phyloP scores from a whole-genome alignment of 2,888 invertebrate genomes.

The Sesamia inferens region DNA sequence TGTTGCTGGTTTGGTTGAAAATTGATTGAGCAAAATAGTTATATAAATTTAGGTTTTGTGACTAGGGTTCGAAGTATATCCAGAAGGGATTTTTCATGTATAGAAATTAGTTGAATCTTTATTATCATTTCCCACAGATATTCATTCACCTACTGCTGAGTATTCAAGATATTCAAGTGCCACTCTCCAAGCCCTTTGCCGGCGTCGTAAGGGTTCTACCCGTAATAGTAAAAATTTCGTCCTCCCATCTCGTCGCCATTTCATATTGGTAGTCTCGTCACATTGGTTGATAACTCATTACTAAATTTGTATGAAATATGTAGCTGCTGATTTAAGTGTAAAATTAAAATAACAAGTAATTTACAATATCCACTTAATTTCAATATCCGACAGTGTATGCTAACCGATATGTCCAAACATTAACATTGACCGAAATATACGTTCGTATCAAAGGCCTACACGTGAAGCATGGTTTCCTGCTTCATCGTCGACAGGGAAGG shows the following conservation, averaged over 20 bases:
- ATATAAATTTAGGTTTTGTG: neutral
- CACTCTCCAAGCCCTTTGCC: neutral
- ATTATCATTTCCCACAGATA: neutral
- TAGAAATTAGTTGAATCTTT: neutral
- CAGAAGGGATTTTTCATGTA: neutral
- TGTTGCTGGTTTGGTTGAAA: neutral
- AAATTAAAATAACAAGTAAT: slow-evolving; percentile 3
- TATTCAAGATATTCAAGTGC: neutral
- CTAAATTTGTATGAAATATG: neutral
- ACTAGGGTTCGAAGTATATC: neutral
- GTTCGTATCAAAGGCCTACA: slow-evolving; percentile 21
- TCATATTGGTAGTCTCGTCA: neutral
- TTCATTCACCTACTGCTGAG: neutral
- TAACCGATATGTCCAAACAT: slow-evolving; percentile 21
- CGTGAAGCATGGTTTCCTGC: slow-evolving; percentile 41
- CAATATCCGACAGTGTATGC: slow-evolving; percentile 13
- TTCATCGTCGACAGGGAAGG: slow-evolving; percentile 9
- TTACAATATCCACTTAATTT: slow-evolving; percentile 28
- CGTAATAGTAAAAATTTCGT: neutral
- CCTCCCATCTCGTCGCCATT: neutral
- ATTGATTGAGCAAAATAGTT: neutral
- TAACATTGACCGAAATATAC: slow-evolving; percentile 48
- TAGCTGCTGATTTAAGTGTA: neutral
- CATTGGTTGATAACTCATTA: neutral
- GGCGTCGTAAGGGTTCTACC: neutral